Evolutionary conservation across 2,797 vertebrate genomes (phyloP), one percentile per base, ranked within the genome.

Genomic region (Babyrousa celebensis): DNA sequence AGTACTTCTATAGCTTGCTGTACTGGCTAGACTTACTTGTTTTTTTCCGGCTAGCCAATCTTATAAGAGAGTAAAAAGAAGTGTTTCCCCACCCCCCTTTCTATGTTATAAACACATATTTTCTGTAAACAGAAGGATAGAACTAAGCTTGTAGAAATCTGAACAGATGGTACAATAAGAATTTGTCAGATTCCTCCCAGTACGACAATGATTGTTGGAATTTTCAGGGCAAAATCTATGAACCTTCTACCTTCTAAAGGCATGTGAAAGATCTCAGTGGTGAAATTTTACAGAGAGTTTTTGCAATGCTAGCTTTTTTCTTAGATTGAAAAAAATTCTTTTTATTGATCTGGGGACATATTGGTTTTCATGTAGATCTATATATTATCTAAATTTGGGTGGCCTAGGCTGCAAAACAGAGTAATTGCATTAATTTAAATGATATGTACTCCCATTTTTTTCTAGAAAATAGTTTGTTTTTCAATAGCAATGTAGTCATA

Each of bases 81-180:
- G 25, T 21, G 16, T 10, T 32, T 91, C 12, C 36, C 36, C 36
- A 36, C 2, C 14, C 21, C 27, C 6, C 5, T 23, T 32, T 67
- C 5, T 23, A 1, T 65, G 27, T 12, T 71, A n/a, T 6, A 68
- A 89, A 32, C 58, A 15, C 29, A 2, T n/a, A 43, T 80, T 92
- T 94, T 32, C 86, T 63, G 32, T 71, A 82, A 84, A 88, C 40
- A 89, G 65, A 88, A 86, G 29, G 52, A 3, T 25, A 75, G 82
- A 65, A 43, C 67, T 15, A 67, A n/a, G 32, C 80, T 70, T 56
- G 5, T 12, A 60, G 40, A 87, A 85, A 52, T 36, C 58, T 21
- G 65, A 83, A 54, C 83, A 94, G 74, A 82, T 54, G 85, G 65
- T 18, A 68, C 58, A 32, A 21, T 23, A n/a, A 60, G 88, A 71